Percentiles rank a stretch among this genome's conserved stretches.
Evolutionary conservation across 2,888 invertebrate genomes (phyloP).

Genomic region (Chymomyza procnemis): DNA sequence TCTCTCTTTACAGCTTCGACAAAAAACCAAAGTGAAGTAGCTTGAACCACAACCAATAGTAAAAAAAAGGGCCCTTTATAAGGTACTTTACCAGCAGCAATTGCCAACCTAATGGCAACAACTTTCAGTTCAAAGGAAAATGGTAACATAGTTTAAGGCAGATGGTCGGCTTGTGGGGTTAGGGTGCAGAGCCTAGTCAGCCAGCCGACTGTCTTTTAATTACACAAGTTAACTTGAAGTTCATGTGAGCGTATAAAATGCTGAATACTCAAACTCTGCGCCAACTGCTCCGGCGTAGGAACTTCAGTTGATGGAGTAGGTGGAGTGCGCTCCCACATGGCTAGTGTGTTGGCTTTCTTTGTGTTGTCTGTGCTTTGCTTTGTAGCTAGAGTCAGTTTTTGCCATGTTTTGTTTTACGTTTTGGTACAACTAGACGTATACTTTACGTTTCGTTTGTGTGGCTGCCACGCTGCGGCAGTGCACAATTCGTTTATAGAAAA

Average conservation of each 20-base stretch:
- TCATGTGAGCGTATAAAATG: conserved; percentile 47
- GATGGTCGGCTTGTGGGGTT: not conserved
- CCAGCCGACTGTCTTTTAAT: conserved; percentile 61
- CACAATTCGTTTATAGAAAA: conserved; percentile 70
- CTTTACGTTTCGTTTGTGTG: conserved; percentile 40
- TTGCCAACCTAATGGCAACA: not conserved
- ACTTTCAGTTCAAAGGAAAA: not conserved
- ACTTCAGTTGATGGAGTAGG: too few relatives aligned
- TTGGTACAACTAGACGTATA: conserved; percentile 54
- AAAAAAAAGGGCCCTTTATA: not conserved
- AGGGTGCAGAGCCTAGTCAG: conserved; percentile 11
- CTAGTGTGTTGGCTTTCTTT: not conserved
- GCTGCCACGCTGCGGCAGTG: conserved; percentile 5
- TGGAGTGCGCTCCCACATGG: too few relatives aligned
- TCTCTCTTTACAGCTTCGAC: conserved; percentile 20
- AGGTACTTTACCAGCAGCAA: not conserved
- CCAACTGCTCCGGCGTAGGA: not conserved
- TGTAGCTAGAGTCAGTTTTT: not conserved
- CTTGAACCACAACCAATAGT: not conserved
- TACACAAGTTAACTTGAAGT: conserved; percentile 53
- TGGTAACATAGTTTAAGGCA: not conserved
- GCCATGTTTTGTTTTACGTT: not conserved
- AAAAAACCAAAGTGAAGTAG: not conserved
- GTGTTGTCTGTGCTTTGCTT: not conserved
- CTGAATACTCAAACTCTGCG: conserved; percentile 10